phyloP scores from a whole-genome alignment of 2,113 vertebrate genomes.

The Callaeas wilsoni region DNA sequence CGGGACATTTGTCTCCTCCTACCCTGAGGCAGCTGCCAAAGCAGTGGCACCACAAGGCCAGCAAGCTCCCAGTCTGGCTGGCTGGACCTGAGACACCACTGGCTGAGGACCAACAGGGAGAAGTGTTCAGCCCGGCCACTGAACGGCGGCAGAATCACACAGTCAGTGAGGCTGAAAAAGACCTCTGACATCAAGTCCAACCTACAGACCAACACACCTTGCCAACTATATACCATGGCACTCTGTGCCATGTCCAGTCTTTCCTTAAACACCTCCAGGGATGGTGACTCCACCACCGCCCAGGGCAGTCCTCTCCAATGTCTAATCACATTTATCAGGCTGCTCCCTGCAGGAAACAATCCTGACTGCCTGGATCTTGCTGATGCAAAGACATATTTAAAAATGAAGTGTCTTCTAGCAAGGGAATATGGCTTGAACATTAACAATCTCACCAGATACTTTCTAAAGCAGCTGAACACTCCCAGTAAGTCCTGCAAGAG shows the following conservation, averaged over 20 bases:
- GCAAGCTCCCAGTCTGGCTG: neutral
- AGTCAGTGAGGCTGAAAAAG: neutral
- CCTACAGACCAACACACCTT: neutral
- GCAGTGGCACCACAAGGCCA: neutral
- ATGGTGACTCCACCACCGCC: neutral
- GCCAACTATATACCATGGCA: neutral
- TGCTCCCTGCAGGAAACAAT: neutral
- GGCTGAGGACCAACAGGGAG: rapidly evolving
- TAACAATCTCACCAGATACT: neutral
- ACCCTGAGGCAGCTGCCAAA: neutral
- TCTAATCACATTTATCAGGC: neutral
- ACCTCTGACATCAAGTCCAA: neutral
- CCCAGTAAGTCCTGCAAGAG: neutral
- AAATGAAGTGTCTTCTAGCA: neutral
- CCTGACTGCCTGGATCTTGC: neutral
- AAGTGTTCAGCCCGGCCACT: neutral
- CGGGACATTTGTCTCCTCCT: neutral
- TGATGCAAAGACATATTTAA: rapidly evolving
- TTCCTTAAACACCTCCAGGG: neutral
- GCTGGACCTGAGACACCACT: neutral
- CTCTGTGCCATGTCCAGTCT: neutral
- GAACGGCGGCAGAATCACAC: neutral
- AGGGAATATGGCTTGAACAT: neutral
- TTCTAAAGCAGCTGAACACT: neutral
- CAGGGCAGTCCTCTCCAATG: neutral